Evolutionary conservation across 2,113 vertebrate genomes (phyloP).

Genomic region (Physeter macrocephalus): DNA sequence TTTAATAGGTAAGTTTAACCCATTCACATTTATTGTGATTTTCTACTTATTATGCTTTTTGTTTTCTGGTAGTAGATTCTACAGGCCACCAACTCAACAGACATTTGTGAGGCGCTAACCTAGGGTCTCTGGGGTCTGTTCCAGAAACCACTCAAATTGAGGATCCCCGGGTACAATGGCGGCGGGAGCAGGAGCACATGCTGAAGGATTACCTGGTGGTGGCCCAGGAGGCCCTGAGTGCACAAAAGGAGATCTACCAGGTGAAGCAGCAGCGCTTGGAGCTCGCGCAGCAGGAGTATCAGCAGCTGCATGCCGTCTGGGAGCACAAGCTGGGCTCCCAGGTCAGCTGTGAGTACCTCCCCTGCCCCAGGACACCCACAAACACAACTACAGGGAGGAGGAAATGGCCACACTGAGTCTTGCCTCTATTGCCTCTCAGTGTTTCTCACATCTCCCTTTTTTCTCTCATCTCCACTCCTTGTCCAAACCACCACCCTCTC

Average conservation of each 20-base stretch:
- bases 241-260: slow-evolving; percentile 96
- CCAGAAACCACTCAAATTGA: slow-evolving; percentile 95
- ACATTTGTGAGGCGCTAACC: not conserved
- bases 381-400: not conserved
- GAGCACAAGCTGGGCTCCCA: slow-evolving; percentile 94
- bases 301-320: slow-evolving; percentile 93
- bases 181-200: slow-evolving; percentile 96
- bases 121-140: slow-evolving; percentile 36
- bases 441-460: not conserved
- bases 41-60: not conserved
- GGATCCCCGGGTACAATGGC: slow-evolving; percentile 96
- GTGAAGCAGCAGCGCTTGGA: slow-evolving; percentile 96
- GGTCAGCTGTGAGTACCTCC: slow-evolving; percentile 91
- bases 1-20: not conserved
- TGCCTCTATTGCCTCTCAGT: fast-evolving
- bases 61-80: not conserved
- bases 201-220: slow-evolving; percentile 95
- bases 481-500: not conserved
- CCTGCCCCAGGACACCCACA: fast-evolving
- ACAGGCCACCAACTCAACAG: not conserved
- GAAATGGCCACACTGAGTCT: not conserved
- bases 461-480: not conserved
- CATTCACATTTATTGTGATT: not conserved
- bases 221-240: slow-evolving; percentile 92
- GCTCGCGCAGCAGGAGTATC: slow-evolving; percentile 95